A percentile compares a stretch with the other conserved stretches of the same genome.
Evolutionary conservation across 2,797 vertebrate genomes (phyloP).

Genomic region (Chiloscyllium punctatum): DNA sequence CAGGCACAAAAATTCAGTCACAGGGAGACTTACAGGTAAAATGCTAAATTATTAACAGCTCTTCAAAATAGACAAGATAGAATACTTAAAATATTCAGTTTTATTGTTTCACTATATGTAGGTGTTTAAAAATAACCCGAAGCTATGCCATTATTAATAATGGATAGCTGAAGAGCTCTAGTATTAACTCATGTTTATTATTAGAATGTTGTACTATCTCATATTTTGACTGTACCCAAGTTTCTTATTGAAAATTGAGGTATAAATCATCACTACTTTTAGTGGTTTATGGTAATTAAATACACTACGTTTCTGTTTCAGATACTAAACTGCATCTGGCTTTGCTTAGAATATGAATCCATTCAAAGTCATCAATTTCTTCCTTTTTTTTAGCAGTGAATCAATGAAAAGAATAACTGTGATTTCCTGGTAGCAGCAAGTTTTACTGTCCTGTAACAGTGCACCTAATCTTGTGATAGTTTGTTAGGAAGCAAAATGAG

Average conservation of each 20-base stretch:
- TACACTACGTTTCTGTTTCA: not conserved
- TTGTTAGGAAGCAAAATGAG: not conserved
- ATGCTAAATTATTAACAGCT: slow-evolving; percentile 8
- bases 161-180: not conserved
- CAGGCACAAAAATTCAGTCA: not conserved
- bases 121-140: not conserved
- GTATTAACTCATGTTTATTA: slow-evolving; percentile 32
- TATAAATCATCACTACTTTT: slow-evolving; percentile 1
- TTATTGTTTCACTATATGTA: not conserved
- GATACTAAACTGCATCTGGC: not conserved
- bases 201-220: not conserved
- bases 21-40: not conserved
- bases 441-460: not conserved
- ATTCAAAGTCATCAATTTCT: not conserved
- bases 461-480: too few species aligned
- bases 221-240: not conserved
- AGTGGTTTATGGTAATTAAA: slow-evolving; percentile 18
- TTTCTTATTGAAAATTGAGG: not conserved
- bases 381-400: not conserved
- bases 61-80: not conserved
- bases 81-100: not conserved
- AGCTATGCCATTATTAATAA: slow-evolving; percentile 12
- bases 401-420: not conserved
- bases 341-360: not conserved
- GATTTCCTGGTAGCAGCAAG: not conserved